Base-by-base conservation (phyloP, 1,140 invertebrate species). In the Drosophila dunni region DNA sequence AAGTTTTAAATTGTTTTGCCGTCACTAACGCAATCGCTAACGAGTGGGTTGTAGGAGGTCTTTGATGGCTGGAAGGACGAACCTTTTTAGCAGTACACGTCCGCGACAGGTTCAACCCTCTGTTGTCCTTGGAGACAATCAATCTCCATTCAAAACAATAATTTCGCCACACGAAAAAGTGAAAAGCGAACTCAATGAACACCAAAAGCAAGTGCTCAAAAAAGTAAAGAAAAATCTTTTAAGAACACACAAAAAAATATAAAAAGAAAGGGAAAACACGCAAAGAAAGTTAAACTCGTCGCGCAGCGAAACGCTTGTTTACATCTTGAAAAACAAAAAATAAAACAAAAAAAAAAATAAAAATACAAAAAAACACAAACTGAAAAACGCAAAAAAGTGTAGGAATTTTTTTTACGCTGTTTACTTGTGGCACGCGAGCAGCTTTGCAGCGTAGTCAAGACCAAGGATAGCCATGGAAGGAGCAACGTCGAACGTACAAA, bases 121-220 rank as follows among this genome's bases (percentile, higher is more conserved):
- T 71, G 86, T 90, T 78, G 83, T 91, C 89, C 89, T 89, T 91
- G 81, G 80, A 79, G 83, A 89, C 84, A 91, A 91, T 91, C 88
- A 89, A 90, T 91, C 80, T 91, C 80, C 83, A 91, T 91, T 91
- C 71, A 91, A 84, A 81, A 85, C 80, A 91, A 91, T 91, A 84
- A 91, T 88, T 88, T 88, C 75, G 61, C 66, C 71, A 64, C 64
- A 73, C 69, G 38, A 80, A 79, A 88, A 89, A 89, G 38, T 76
- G 63, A 75, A 76, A 67, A 89, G 71, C 54, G 50, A 83, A 66
- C 75, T 73, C 77, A 76, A 79, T 79, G 74, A 69, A 61, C 36
- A 54, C 40, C 29, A 56, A 74, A 69, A 54, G 66, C 40, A 75
- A 74, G 69, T 68, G 58, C 46, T 66, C 45, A 62, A 71, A 63